These are phyloP conservation scores for Australoheros facetus DNA, from an alignment of 2,797 vertebrate species.

Conservation along the genomic window DNA sequence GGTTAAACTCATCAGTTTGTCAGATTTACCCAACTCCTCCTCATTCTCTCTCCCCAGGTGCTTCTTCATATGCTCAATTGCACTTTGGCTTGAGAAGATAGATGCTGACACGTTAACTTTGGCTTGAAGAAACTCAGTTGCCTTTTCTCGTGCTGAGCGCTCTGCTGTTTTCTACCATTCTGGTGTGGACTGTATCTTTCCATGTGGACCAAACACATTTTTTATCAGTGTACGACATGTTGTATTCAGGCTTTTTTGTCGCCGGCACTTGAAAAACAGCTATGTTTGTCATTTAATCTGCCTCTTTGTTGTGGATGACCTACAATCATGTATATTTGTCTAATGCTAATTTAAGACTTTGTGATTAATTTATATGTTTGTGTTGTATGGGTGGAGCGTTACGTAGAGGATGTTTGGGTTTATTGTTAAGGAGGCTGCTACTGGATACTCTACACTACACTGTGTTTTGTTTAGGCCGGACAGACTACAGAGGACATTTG, in stretches of 20 bases:
- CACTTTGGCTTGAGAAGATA: conserved; percentile 93
- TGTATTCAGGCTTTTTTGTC: conserved; percentile 77
- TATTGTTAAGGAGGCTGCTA: conserved; percentile 87
- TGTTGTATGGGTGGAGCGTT: conserved; percentile 85
- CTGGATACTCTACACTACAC: conserved; percentile 85
- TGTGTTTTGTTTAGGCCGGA: conserved; percentile 88
- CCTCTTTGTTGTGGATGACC: conserved; percentile 82
- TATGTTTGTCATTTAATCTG: conserved; percentile 86
- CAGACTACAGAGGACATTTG: conserved; percentile 91
- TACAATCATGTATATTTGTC: conserved; percentile 92
- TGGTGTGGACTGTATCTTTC: conserved; percentile 76
- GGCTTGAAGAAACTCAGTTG: conserved; percentile 85
- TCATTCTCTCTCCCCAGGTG: conserved; percentile 78
- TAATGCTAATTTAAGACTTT: conserved; percentile 94
- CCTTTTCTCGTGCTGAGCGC: conserved; percentile 85
- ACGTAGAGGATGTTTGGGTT: conserved; percentile 81
- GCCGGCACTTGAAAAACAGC: conserved; percentile 83
- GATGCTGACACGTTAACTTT: conserved; percentile 63
- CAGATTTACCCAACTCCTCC: neutral
- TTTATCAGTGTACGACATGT: conserved; percentile 65
- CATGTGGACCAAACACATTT: conserved; percentile 89
- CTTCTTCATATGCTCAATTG: conserved; percentile 86
- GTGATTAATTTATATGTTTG: conserved; percentile 95
- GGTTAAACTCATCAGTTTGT: neutral
- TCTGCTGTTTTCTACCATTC: conserved; percentile 85